Evolutionary conservation across 2,113 vertebrate species (phyloP).

Genomic region (Pteruthius melanotis): DNA sequence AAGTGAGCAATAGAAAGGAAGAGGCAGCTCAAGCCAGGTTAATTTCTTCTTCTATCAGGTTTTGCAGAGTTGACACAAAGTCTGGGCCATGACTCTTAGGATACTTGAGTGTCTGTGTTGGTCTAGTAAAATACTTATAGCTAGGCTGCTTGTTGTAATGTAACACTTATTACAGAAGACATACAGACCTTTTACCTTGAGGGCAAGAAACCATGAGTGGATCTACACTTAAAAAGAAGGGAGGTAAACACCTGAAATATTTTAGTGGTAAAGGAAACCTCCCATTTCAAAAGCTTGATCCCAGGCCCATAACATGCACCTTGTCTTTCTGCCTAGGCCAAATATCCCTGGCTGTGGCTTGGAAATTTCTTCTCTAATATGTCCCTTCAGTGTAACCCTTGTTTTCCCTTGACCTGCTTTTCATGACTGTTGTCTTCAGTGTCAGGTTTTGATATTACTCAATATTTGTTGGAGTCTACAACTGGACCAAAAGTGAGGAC

Average conservation of each 20-base stretch:
- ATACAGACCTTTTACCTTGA: background rate
- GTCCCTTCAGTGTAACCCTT: background rate
- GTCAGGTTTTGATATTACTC: background rate
- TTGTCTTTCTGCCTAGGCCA: background rate
- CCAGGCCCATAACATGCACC: fast-evolving
- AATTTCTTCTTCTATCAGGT: background rate
- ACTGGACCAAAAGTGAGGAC: background rate
- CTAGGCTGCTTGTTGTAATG: background rate
- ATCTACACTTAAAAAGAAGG: background rate
- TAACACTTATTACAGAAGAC: background rate
- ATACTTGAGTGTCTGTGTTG: background rate
- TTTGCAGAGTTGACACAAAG: background rate
- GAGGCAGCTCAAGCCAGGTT: background rate
- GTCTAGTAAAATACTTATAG: background rate
- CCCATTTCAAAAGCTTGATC: background rate
- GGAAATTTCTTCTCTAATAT: background rate
- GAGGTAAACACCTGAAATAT: background rate
- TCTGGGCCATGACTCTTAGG: background rate
- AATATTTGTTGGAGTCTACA: fast-evolving
- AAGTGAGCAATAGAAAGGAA: background rate
- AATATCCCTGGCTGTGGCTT: background rate
- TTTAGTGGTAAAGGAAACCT: background rate
- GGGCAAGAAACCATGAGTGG: background rate
- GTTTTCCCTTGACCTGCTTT: background rate
- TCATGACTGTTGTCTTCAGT: background rate